These are phyloP conservation scores for Apostichopus leukothele DNA, from an alignment of 53 echinoderm and acorn worm species.

Conservation along the genomic window DNA sequence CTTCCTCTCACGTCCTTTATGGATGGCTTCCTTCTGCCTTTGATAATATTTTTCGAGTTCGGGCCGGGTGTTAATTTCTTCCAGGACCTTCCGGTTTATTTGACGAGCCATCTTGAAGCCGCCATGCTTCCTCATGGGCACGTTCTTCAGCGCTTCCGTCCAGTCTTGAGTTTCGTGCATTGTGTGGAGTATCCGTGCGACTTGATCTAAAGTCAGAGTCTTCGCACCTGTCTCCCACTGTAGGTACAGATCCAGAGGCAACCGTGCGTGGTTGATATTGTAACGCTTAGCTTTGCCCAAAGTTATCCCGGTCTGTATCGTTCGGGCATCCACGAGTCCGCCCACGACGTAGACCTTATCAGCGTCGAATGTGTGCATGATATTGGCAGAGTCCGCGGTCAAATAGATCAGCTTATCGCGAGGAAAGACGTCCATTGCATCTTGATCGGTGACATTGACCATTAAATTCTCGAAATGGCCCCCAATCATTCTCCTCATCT, in stretches of 20 bases:
- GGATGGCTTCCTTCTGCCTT: neutral
- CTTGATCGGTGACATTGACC: constrained; percentile 64
- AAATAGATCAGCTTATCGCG: constrained; percentile 76
- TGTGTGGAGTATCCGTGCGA: constrained; percentile 74
- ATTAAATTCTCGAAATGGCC: constrained; percentile 53
- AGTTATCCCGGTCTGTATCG: constrained; percentile 61
- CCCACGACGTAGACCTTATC: constrained; percentile 83
- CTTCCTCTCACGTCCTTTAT: neutral
- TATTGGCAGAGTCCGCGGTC: constrained; percentile 84
- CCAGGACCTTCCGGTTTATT: neutral
- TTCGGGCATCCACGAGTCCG: constrained; percentile 75
- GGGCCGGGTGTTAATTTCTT: neutral
- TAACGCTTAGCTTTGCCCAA: constrained; percentile 76
- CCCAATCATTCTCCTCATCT: constrained; percentile 58
- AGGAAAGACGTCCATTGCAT: constrained; percentile 75
- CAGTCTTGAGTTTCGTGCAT: constrained; percentile 71
- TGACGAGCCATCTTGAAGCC: constrained; percentile 59
- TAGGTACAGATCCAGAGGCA: constrained; percentile 79
- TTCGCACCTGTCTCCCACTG: constrained; percentile 78
- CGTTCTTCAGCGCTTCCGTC: constrained; percentile 75
- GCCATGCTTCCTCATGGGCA: constrained; percentile 77
- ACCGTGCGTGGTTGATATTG: constrained; percentile 69
- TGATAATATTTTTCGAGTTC: constrained; percentile 21
- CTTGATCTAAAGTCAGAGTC: constrained; percentile 83
- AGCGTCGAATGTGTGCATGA: constrained; percentile 64